phyloP scores from a whole-genome alignment of 2,888 invertebrate genomes.

The Netelia virgata region DNA sequence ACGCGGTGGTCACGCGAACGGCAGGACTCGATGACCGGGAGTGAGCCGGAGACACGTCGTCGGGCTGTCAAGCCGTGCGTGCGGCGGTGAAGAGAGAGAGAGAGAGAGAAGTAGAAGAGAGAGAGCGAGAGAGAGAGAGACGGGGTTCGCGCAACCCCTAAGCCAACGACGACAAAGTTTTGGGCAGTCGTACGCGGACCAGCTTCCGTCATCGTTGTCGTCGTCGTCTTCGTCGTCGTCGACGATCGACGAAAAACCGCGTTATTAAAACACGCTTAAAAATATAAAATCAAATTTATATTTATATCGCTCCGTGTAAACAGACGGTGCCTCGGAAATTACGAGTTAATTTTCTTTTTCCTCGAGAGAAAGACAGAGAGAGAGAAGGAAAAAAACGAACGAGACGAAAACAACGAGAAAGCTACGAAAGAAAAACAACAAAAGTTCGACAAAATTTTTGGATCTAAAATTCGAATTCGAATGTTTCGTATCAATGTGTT shows the following conservation, averaged over 20 bases:
- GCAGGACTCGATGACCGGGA: constrained; percentile 63
- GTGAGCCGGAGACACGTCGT: constrained; percentile 46
- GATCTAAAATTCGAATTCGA: background rate
- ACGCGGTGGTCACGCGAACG: constrained; percentile 32
- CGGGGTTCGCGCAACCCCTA: too few relatives aligned
- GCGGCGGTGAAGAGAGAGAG: constrained; percentile 38
- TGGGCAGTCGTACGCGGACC: constrained; percentile 54
- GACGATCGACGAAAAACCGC: constrained; percentile 10
- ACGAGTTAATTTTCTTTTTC: constrained; percentile 16
- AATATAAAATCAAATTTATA: constrained; percentile 19
- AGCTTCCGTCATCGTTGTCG: constrained; percentile 39
- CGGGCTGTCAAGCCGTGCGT: constrained; percentile 45
- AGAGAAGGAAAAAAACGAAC: background rate
- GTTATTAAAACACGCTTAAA: too few relatives aligned
- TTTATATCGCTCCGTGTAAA: background rate
- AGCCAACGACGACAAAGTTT: background rate
- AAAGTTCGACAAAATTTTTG: background rate
- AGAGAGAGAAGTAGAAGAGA: constrained; percentile 28
- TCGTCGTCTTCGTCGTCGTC: constrained; percentile 25
- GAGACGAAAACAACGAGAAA: too few relatives aligned
- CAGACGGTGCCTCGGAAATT: background rate
- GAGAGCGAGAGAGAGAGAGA: constrained; percentile 20
- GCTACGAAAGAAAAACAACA: too few relatives aligned
- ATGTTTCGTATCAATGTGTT: background rate
- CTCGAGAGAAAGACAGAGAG: background rate